Percentiles rank a stretch among this genome's conserved stretches.
Evolutionary conservation across 2,113 vertebrate genomes (phyloP).

Genomic region (Stegastes partitus): DNA sequence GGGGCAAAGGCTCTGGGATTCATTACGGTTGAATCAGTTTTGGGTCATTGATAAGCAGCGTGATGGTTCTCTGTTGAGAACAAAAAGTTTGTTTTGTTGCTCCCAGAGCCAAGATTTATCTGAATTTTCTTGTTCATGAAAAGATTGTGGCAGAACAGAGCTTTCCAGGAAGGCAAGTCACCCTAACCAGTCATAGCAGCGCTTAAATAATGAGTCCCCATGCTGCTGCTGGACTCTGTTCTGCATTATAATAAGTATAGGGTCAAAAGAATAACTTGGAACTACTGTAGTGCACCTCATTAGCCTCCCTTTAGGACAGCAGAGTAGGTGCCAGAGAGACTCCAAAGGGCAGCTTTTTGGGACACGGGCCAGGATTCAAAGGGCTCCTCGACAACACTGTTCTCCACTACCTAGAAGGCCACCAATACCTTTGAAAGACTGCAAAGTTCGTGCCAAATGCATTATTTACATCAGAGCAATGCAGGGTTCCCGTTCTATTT

Average conservation of each 20-base stretch:
- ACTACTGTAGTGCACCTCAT: slow-evolving; percentile 55
- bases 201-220: slow-evolving; percentile 65
- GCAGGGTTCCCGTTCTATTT: slow-evolving; percentile 79
- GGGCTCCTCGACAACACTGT: slow-evolving; percentile 28
- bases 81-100: slow-evolving; percentile 32
- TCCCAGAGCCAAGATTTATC: slow-evolving; percentile 14
- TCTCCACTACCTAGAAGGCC: slow-evolving; percentile 34
- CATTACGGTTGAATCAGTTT: slow-evolving; percentile 26
- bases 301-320: slow-evolving; percentile 61
- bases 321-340: slow-evolving; percentile 41
- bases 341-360: slow-evolving; percentile 57
- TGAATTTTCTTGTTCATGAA: slow-evolving; percentile 14
- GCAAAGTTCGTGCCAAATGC: slow-evolving; percentile 67
- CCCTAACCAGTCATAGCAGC: slow-evolving; percentile 8
- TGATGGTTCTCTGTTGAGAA: slow-evolving; percentile 28
- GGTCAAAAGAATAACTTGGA: slow-evolving; percentile 57
- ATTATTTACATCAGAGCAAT: slow-evolving; percentile 84
- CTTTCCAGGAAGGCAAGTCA: slow-evolving; percentile 52
- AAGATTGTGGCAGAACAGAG: slow-evolving; percentile 30
- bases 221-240: slow-evolving; percentile 52
- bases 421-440: slow-evolving; percentile 60
- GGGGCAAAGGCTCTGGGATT: slow-evolving; percentile 18
- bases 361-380: slow-evolving; percentile 32
- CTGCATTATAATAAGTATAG: slow-evolving; percentile 65
- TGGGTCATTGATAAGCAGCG: slow-evolving; percentile 27